Evolutionary conservation across 2,113 vertebrate species (phyloP).

Genomic region (Theristicus caerulescens): DNA sequence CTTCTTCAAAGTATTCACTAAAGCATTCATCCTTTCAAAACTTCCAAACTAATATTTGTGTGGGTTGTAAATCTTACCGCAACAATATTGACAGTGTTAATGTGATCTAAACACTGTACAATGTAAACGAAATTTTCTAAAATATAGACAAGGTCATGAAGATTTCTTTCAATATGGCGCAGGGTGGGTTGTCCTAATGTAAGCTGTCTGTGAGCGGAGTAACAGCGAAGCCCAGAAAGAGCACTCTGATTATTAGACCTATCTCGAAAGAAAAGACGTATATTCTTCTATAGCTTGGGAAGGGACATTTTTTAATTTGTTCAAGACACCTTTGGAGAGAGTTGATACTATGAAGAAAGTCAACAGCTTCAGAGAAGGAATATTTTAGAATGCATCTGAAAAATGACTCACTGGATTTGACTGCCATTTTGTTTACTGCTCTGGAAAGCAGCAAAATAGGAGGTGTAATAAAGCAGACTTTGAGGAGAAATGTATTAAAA

Average conservation of each 20-base stretch:
- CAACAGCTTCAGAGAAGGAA: background rate
- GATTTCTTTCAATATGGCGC: background rate
- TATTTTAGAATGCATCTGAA: background rate
- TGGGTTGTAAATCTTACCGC: background rate
- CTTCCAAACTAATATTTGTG: background rate
- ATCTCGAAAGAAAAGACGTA: background rate
- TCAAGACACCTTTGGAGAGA: background rate
- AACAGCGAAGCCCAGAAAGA: background rate
- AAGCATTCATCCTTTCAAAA: conserved; percentile 39
- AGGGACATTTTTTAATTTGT: background rate
- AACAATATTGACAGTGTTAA: background rate
- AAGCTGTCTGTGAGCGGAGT: background rate
- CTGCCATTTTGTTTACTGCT: conserved; percentile 55
- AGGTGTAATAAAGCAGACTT: background rate
- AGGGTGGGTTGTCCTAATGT: background rate
- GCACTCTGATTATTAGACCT: background rate
- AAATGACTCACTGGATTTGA: background rate
- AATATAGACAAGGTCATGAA: background rate
- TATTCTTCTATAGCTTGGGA: background rate
- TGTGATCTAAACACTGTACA: background rate
- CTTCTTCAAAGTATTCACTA: conserved; percentile 50
- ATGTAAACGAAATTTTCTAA: background rate
- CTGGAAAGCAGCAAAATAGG: background rate
- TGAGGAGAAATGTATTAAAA: background rate
- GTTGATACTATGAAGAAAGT: background rate